These are phyloP conservation scores for Linhomoeus sp. DNA, from an alignment of 2,888 invertebrate genomes.

Conservation along the genomic window DNA sequence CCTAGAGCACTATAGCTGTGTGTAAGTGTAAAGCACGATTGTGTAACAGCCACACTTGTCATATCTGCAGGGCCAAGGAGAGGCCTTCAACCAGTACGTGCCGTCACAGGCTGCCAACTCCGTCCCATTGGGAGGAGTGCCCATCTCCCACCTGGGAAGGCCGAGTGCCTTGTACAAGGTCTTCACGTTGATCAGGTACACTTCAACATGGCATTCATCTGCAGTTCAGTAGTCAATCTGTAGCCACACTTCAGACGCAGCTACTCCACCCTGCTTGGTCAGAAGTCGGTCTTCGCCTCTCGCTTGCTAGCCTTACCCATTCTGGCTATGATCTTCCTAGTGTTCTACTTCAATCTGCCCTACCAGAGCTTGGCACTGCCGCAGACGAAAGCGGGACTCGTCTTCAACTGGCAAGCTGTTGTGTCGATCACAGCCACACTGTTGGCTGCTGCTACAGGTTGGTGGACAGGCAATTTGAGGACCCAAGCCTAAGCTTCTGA, in stretches of 20 bases:
- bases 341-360: background rate
- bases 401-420: constrained; percentile 47
- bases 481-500: too few relatives aligned
- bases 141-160: constrained; percentile 3
- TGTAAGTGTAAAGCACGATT: too few relatives aligned
- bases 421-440: constrained; percentile 48
- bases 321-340: constrained; percentile 1
- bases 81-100: too few relatives aligned
- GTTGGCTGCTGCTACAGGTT: constrained; percentile 38
- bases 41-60: too few relatives aligned
- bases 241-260: background rate
- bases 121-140: too few relatives aligned
- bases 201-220: background rate
- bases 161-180: background rate
- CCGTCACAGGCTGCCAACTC: too few relatives aligned
- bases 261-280: background rate
- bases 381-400: constrained; percentile 35
- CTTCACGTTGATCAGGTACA: constrained; percentile 1
- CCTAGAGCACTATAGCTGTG: too few relatives aligned
- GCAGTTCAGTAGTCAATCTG: background rate
- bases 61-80: too few relatives aligned
- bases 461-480: background rate
- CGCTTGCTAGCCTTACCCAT: background rate
- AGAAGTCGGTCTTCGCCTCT: too few relatives aligned
- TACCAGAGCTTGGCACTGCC: background rate